Evolutionary conservation across 2,113 vertebrate genomes (phyloP).

Genomic region (Podarcis cretensis): DNA sequence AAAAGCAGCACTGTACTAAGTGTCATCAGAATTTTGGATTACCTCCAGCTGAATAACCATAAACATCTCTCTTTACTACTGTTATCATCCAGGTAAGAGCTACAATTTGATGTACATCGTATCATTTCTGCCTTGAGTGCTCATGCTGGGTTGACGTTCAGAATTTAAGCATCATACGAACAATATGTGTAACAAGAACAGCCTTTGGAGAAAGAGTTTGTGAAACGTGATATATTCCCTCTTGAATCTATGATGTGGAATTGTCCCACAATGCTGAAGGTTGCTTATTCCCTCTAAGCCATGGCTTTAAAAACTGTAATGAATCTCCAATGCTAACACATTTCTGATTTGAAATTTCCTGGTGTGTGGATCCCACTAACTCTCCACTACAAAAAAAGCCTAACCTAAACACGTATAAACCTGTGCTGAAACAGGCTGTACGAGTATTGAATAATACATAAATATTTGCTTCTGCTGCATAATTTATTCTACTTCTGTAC

Average conservation of each 20-base stretch:
- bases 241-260: constrained; percentile 20
- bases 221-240: constrained; percentile 2
- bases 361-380: too few relatives aligned
- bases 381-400: too few relatives aligned
- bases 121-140: constrained; percentile 33
- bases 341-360: too few relatives aligned
- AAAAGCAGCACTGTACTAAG: not conserved
- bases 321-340: not conserved
- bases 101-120: constrained; percentile 25
- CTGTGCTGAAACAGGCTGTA: too few relatives aligned
- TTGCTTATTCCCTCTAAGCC: not conserved
- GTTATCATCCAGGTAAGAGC: constrained; percentile 34
- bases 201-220: constrained; percentile 28
- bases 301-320: not conserved
- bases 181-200: constrained; percentile 34
- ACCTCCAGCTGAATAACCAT: constrained; percentile 9
- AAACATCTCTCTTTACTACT: not conserved
- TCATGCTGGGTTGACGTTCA: constrained; percentile 44
- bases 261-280: constrained; percentile 6
- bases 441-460: too few relatives aligned
- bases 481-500: too few relatives aligned
- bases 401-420: too few relatives aligned
- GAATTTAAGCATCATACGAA: constrained; percentile 40
- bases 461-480: too few relatives aligned
- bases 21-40: constrained; percentile 38